Evolutionary conservation across 2,113 vertebrate species (phyloP).

Genomic region (Pseudonaja textilis): DNA sequence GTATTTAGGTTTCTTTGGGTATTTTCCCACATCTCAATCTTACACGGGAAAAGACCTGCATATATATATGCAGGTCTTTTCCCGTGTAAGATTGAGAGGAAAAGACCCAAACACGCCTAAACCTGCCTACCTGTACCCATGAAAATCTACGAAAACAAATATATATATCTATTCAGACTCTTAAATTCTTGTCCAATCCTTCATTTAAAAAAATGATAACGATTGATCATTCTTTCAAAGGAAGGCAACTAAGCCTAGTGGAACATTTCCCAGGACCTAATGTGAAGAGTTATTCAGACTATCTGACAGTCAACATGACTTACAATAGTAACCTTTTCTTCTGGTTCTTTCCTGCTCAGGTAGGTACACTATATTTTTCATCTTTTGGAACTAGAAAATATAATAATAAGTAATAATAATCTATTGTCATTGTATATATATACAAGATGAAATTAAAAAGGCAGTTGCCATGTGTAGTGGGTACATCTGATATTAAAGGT

Average conservation of each 20-base stretch:
- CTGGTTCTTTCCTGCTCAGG: slow-evolving; percentile 86
- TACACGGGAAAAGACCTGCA: too few relatives aligned
- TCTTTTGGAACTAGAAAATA: background rate
- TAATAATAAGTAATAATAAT: too few relatives aligned
- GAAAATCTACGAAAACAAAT: too few relatives aligned
- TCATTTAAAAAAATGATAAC: background rate
- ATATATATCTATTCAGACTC: background rate
- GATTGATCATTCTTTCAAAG: slow-evolving; percentile 39
- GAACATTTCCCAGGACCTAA: slow-evolving; percentile 70
- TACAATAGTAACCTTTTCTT: slow-evolving; percentile 88
- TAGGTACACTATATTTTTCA: slow-evolving; percentile 40
- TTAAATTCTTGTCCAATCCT: background rate
- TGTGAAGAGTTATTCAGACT: slow-evolving; percentile 77
- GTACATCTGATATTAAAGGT: background rate
- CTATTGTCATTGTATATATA: too few relatives aligned
- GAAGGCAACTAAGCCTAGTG: slow-evolving; percentile 73
- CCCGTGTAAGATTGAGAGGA: too few relatives aligned
- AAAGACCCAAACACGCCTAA: too few relatives aligned
- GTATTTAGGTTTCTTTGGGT: too few relatives aligned
- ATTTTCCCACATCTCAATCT: too few relatives aligned
- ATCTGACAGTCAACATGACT: slow-evolving; percentile 79
- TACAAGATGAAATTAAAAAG: background rate
- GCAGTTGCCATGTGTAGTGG: background rate
- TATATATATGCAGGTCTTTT: too few relatives aligned
- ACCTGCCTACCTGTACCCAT: too few relatives aligned